A percentile compares a stretch with the other conserved stretches of the same genome.
phyloP scores from a whole-genome alignment of 2,113 vertebrate species.

The Urocitellus parryii region DNA sequence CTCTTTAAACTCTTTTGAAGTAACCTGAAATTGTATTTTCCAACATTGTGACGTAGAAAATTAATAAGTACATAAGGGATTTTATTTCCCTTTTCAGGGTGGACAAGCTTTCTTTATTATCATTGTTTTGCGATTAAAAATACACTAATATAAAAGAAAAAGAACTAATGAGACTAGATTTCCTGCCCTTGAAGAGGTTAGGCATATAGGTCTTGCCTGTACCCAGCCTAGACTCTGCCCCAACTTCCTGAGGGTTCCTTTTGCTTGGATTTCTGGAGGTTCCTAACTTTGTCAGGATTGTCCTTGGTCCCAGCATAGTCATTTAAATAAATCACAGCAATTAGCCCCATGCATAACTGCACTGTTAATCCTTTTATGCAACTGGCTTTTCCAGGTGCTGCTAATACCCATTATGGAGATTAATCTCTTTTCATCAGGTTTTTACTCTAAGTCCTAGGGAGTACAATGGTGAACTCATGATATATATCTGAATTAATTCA shows the following conservation, averaged over 20 bases:
- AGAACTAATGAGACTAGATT: not conserved
- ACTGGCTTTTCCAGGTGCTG: constrained; percentile 45
- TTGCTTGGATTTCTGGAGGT: not conserved
- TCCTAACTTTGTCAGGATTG: not conserved
- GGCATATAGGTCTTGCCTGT: not conserved
- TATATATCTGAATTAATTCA: not conserved
- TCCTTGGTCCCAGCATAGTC: not conserved
- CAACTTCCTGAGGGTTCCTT: not conserved
- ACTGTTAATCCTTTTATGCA: constrained; percentile 60
- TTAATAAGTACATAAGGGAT: not conserved
- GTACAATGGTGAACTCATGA: not conserved
- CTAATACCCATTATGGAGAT: constrained; percentile 18
- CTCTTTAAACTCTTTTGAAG: not conserved
- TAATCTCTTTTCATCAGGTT: constrained; percentile 6
- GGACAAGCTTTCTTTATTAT: not conserved
- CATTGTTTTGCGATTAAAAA: not conserved
- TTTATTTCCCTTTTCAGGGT: constrained; percentile 25
- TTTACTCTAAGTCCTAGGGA: constrained; percentile 7
- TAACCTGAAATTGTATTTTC: not conserved
- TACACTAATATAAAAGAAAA: not conserved
- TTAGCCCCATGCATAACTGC: constrained; percentile 33
- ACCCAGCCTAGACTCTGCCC: not conserved
- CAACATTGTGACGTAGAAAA: constrained; percentile 17
- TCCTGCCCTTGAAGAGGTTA: not conserved
- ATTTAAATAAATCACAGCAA: constrained; percentile 38